A percentile compares a stretch with the other conserved stretches of the same genome.
Evolutionary conservation across 2,797 vertebrate genomes (phyloP).

Genomic region (Psittacula derbiana): DNA sequence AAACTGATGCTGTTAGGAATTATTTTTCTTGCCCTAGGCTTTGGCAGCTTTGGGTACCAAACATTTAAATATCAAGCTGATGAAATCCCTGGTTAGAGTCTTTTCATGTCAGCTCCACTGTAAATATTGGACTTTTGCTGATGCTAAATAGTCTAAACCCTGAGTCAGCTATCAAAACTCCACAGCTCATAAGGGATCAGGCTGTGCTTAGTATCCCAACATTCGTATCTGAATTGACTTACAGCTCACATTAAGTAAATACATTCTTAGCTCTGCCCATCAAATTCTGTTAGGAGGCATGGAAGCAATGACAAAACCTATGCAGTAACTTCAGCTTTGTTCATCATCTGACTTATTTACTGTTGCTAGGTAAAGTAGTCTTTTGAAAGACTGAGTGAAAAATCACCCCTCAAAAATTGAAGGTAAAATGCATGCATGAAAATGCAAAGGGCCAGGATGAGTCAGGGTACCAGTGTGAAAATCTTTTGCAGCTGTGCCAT

Average conservation of each 20-base stretch:
- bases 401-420: neutral
- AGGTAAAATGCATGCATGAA: neutral
- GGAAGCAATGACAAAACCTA: neutral
- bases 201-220: constrained; percentile 9
- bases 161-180: constrained; percentile 64
- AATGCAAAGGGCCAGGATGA: neutral
- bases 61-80: constrained; percentile 22
- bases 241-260: constrained; percentile 43
- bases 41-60: neutral
- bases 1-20: neutral
- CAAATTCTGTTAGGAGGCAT: neutral
- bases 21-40: neutral
- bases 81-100: constrained; percentile 18
- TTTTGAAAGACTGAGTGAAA: constrained; percentile 8
- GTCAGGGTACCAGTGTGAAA: neutral
- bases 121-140: constrained; percentile 61
- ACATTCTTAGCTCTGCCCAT: constrained; percentile 41
- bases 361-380: constrained; percentile 11
- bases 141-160: constrained; percentile 54
- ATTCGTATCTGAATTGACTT: constrained; percentile 51
- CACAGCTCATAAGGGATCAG: constrained; percentile 33
- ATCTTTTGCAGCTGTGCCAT: neutral
- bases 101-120: constrained; percentile 17
- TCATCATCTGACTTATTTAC: constrained; percentile 25
- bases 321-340: neutral